Evolutionary conservation across 2,113 vertebrate genomes (phyloP).

Genomic region (Herpailurus yagouaroundi): DNA sequence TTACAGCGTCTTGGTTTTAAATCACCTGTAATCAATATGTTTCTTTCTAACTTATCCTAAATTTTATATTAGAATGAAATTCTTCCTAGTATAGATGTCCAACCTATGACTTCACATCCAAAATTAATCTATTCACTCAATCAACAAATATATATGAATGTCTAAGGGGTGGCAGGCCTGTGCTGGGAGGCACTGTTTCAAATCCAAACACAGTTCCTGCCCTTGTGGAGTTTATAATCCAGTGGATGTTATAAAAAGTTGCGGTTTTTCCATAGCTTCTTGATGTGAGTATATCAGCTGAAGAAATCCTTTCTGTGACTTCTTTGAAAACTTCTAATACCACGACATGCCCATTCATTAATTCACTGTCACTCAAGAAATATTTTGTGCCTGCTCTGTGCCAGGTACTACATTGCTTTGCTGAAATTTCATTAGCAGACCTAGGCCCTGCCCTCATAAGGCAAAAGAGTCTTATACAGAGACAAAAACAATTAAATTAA

Average conservation of each 20-base stretch:
- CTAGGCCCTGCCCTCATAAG: not conserved
- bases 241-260: not conserved
- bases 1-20: slow-evolving; percentile 28
- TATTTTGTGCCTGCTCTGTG: not conserved
- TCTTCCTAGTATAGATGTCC: not conserved
- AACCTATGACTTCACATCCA: not conserved
- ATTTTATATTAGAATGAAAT: slow-evolving; percentile 9
- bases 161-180: not conserved
- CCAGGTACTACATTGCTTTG: not conserved
- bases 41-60: not conserved
- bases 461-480: not conserved
- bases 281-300: not conserved
- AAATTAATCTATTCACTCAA: slow-evolving; percentile 27
- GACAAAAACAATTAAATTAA: not conserved
- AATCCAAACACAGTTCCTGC: not conserved
- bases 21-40: not conserved
- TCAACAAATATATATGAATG: not conserved
- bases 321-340: not conserved
- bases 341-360: not conserved
- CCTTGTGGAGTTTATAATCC: not conserved
- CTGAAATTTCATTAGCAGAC: not conserved
- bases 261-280: not conserved
- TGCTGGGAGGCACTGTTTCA: not conserved
- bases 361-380: not conserved
- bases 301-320: not conserved